Evolutionary conservation across 2,888 invertebrate species (phyloP).

Genomic region (Phragmatobia fuliginosa): DNA sequence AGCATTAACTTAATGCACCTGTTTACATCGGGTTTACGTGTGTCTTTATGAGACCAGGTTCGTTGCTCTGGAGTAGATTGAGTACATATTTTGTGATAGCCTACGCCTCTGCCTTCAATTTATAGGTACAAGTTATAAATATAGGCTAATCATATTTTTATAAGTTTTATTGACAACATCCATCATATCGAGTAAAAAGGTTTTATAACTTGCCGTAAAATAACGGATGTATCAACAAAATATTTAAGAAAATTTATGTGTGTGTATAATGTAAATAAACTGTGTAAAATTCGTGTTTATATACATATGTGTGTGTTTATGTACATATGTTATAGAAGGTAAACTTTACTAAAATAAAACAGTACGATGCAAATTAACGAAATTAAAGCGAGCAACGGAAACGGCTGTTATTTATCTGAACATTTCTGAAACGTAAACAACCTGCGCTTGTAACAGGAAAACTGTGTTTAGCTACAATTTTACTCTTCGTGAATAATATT

Average conservation of each 20-base stretch:
- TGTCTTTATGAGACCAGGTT: not conserved
- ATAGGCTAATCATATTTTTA: not conserved
- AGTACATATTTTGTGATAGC: not conserved
- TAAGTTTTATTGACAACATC: not conserved
- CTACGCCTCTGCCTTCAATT: not conserved
- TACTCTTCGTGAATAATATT: conserved; percentile 3
- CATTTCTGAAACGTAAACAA: conserved; percentile 18
- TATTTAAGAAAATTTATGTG: not conserved
- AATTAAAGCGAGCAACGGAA: conserved; percentile 11
- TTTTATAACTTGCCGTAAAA: not conserved
- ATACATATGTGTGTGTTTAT: not conserved
- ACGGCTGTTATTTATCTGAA: conserved; percentile 10
- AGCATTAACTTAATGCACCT: too few species aligned
- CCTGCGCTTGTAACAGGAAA: conserved; percentile 18
- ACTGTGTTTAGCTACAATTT: conserved; percentile 15
- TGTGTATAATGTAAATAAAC: not conserved
- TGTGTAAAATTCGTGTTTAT: not conserved
- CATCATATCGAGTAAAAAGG: not conserved
- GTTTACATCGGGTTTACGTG: not conserved
- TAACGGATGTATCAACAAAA: not conserved
- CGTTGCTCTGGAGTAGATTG: not conserved
- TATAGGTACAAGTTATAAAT: not conserved
- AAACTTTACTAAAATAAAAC: not conserved
- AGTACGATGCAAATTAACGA: not conserved
- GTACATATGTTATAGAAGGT: not conserved